Evolutionary conservation across 1,140 invertebrate species (phyloP), one percentile per base, ranked within the genome.

Genomic region (Lepeophtheirus salmonis): DNA sequence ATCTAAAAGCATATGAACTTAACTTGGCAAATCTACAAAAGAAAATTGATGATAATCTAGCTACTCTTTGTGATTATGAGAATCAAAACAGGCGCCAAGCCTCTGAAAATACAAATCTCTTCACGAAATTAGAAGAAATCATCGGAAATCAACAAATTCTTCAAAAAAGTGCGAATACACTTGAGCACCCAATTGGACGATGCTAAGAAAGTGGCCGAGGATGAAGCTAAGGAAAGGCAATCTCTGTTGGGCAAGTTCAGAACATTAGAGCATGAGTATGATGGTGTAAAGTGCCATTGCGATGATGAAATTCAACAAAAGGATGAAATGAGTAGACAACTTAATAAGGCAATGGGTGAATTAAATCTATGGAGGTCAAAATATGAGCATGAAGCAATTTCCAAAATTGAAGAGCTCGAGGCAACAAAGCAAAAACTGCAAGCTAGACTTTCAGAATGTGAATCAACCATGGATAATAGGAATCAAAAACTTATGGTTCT

Each of bases 401-500:
- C 77, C 62, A 67, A 80, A 26, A 69, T 72, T 60, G 75, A 75
- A 18, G 79, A 65, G 62, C 79, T 80, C 67, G 78, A 80, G 67
- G 77, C 77, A 65, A 73, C 75, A 68, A 59, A 76, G 63, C 84
- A 90, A 71, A 97, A 97, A 74, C 79, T 98, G 63, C 87, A 92
- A 72, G 84, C 86, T 63, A 91, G 92, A 70, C 78, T 98, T 51
- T 86, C 88, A 66, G 95, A 99, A 74, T 89, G 91, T 66, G 61
- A 63, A 52, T 50, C 59, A 24, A 64, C 64, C 41, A 60, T 96
- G 67, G 95, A 98, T 73, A 87, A 87, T 50, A 85, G 97, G 70
- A 90, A 96, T 78, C 85, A 89, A 73, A 97, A 97, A 41, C 53
- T 61, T 59, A 24, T 56, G 23, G 14, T 63, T 75, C 78, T 97